A percentile compares a stretch with the other conserved stretches of the same genome.
These are phyloP conservation scores for Halictus quadricinctus DNA, from an alignment of 2,888 invertebrate genomes.

Conservation along the genomic window DNA sequence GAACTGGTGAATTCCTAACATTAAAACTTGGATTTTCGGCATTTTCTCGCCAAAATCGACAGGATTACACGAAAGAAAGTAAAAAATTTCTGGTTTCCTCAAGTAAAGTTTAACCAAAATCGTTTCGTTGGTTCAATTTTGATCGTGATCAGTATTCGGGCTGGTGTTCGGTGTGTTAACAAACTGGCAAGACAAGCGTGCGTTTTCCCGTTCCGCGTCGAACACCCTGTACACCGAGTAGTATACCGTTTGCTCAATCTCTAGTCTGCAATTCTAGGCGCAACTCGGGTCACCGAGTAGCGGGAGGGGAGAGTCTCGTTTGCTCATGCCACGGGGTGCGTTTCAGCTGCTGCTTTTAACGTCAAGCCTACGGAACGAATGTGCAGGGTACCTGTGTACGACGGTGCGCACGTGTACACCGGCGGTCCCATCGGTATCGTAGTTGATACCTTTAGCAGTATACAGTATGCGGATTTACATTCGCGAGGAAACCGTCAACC, in stretches of 20 bases:
- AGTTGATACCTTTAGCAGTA: conserved; percentile 15
- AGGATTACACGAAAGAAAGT: too few relatives aligned
- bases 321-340: conserved; percentile 10
- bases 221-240: not conserved
- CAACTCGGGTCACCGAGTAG: conserved; percentile 17
- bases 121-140: too few relatives aligned
- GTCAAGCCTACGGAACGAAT: conserved; percentile 13
- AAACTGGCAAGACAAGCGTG: not conserved
- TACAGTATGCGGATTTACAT: conserved; percentile 33
- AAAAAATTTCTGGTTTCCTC: too few relatives aligned
- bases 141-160: not conserved
- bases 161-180: not conserved
- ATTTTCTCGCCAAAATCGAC: too few relatives aligned
- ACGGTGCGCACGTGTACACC: not conserved
- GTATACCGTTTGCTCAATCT: not conserved
- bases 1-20: too few relatives aligned
- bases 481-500: conserved; percentile 41
- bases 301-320: conserved; percentile 27
- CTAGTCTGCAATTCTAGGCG: conserved; percentile 4
- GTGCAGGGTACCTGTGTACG: not conserved
- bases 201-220: not conserved
- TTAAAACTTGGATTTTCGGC: too few relatives aligned
- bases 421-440: not conserved
- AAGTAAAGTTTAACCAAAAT: too few relatives aligned
- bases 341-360: conserved; percentile 42